Evolutionary conservation across 2,888 invertebrate species (phyloP).

Genomic region (Drosophila colorata): DNA sequence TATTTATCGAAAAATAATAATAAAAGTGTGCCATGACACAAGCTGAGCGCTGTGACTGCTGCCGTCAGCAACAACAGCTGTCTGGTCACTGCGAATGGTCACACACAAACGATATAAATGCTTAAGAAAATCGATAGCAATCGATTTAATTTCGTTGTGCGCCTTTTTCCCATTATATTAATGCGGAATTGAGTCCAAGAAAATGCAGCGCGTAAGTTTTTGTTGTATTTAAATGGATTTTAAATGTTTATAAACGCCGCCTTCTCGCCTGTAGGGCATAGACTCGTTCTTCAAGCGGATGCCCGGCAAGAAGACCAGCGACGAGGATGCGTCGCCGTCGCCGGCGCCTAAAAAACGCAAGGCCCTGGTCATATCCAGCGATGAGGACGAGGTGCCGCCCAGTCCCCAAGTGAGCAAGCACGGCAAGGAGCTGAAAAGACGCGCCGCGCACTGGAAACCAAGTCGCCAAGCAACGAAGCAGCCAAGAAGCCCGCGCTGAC

Average conservation of each 20-base stretch:
- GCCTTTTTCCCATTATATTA: slow-evolving; percentile 38
- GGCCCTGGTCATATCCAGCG: slow-evolving; percentile 85
- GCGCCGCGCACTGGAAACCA: slow-evolving; percentile 28
- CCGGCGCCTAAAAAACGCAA: slow-evolving; percentile 79
- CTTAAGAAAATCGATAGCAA: slow-evolving; percentile 22
- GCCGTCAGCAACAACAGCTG: not conserved
- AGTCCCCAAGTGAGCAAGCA: slow-evolving; percentile 85
- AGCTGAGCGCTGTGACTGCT: slow-evolving; percentile 5
- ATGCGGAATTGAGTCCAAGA: slow-evolving; percentile 3
- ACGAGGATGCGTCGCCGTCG: slow-evolving; percentile 47
- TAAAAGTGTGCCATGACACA: not conserved
- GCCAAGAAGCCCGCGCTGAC: slow-evolving; percentile 68
- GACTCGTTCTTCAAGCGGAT: slow-evolving; percentile 72
- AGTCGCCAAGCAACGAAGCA: slow-evolving; percentile 26
- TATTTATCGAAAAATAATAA: too few relatives aligned
- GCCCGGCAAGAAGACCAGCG: slow-evolving; percentile 54
- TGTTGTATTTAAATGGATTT: not conserved
- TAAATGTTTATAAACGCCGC: not conserved
- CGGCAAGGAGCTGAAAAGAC: slow-evolving; percentile 86
- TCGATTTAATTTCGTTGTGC: slow-evolving; percentile 37
- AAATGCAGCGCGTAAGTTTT: slow-evolving; percentile 81
- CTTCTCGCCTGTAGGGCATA: slow-evolving; percentile 62
- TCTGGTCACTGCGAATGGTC: slow-evolving; percentile 4
- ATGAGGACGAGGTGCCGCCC: slow-evolving; percentile 87
- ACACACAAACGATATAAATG: slow-evolving; percentile 32